phyloP scores from a whole-genome alignment of 2,797 vertebrate genomes.

The Lepus townsendii region DNA sequence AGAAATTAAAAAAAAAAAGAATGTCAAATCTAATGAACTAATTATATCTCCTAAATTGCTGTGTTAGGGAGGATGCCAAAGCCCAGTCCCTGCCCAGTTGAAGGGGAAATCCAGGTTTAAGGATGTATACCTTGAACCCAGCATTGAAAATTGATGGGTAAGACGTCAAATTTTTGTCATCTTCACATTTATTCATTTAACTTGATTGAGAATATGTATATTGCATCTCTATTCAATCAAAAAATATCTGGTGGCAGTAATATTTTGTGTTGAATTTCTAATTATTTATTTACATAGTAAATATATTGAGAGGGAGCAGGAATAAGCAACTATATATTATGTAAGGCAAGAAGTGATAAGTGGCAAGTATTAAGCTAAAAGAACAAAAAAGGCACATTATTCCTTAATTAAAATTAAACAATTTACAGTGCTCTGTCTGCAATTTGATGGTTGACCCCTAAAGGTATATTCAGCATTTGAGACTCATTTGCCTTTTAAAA shows the following conservation, averaged over 20 bases:
- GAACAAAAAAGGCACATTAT: neutral
- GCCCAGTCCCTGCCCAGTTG: neutral
- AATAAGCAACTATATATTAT: constrained; percentile 35
- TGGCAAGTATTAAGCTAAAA: neutral
- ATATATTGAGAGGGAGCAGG: neutral
- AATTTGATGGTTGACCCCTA: neutral
- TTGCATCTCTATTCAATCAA: neutral
- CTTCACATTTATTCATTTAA: neutral
- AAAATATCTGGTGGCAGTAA: constrained; percentile 23
- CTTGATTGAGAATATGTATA: neutral
- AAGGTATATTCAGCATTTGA: constrained; percentile 22
- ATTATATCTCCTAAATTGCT: neutral
- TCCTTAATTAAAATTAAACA: constrained; percentile 56
- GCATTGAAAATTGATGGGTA: neutral
- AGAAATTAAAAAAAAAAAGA: neutral
- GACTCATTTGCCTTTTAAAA: constrained; percentile 55
- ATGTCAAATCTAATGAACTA: neutral
- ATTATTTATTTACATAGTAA: constrained; percentile 25
- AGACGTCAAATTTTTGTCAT: neutral
- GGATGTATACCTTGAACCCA: neutral
- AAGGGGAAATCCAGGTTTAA: neutral
- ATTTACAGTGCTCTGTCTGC: neutral
- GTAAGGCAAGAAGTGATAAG: neutral
- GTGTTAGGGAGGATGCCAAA: no score
- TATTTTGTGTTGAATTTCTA: constrained; percentile 37